Evolutionary conservation across 1,140 invertebrate genomes (phyloP), one percentile per base, ranked within the genome.

Genomic region (Metaphire vulgaris): DNA sequence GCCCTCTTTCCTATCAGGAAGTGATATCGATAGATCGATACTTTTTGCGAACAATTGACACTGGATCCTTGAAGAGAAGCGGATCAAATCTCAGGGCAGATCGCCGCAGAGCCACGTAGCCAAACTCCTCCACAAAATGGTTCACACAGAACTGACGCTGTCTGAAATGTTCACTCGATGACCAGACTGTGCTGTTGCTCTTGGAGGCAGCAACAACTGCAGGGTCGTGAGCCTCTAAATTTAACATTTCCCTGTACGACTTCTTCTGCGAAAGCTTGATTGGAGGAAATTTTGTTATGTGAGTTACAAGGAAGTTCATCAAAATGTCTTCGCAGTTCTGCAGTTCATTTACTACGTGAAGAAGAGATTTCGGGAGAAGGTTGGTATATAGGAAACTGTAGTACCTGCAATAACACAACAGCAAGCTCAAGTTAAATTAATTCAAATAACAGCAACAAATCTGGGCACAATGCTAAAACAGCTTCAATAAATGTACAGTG

Each of bases 271-370:
- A 96, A 78, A 98, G 92, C 89, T 98, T 98, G 82, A 98, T 92
- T 76, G 96, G 95, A 83, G 95, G 92, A 81, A 93, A 90, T 80
- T 93, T 90, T 69, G 93, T 96, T 80, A 95, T 91, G 87, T 97
- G 94, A 85, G 92, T 93, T 80, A 96, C 93, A 82, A 98, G 89
- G 86, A 97, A 95, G 88, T 97, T 97, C 90, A 98, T 93, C 79
- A 98, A 90, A 85, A 98, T 97, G 87, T 98, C 95, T 88, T 97
- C 94, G 88, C 96, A 98, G 88, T 96, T 96, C 83, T 92, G 91
- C 77, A 92, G 92, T 84, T 95, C 92, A 81, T 94, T 92, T 76
- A 97, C 94, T 74, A 93, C 93, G 74, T 81, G 91, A 77, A 92
- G 91, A 78, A 95, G 88, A 76, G 92, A 89, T 71, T 92, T 91